A percentile compares a stretch with the other conserved stretches of the same genome.
These are phyloP conservation scores for Varecia variegata DNA, from an alignment of 2,797 vertebrate genomes.

Conservation along the genomic window DNA sequence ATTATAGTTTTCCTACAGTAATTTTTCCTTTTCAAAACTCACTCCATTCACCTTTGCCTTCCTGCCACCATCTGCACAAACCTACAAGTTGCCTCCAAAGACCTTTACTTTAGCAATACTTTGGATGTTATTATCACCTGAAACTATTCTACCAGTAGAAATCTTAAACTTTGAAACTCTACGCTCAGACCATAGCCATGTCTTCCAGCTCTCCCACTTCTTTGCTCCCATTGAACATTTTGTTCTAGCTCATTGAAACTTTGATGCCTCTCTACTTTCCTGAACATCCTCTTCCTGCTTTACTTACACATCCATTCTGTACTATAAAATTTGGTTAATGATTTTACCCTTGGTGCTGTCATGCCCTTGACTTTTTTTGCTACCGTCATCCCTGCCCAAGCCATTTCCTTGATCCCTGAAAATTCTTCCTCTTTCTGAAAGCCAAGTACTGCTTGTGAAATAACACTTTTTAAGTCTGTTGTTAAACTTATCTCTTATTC, in stretches of 20 bases:
- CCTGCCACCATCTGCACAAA: not conserved
- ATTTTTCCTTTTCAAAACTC: constrained; percentile 6
- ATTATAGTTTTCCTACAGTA: not conserved
- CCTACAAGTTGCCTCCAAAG: not conserved
- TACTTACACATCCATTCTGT: not conserved
- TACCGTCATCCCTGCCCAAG: not conserved
- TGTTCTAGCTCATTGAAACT: not conserved
- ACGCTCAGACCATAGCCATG: not conserved
- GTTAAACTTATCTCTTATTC: not conserved
- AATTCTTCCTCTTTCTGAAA: not conserved
- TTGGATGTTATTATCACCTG: not conserved
- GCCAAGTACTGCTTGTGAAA: not conserved
- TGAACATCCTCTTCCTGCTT: not conserved
- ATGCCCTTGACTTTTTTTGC: not conserved
- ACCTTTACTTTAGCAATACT: not conserved
- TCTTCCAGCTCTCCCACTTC: not conserved
- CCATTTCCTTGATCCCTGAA: not conserved
- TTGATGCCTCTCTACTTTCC: not conserved
- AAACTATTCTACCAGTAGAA: not conserved
- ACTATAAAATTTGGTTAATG: not conserved
- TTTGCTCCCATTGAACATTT: not conserved
- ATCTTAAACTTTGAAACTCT: not conserved
- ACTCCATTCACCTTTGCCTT: not conserved
- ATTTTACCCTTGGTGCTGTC: not conserved
- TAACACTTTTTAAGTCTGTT: not conserved